These are phyloP conservation scores for Sicus ferrugineus DNA, from an alignment of 2,888 invertebrate genomes.

Conservation along the genomic window DNA sequence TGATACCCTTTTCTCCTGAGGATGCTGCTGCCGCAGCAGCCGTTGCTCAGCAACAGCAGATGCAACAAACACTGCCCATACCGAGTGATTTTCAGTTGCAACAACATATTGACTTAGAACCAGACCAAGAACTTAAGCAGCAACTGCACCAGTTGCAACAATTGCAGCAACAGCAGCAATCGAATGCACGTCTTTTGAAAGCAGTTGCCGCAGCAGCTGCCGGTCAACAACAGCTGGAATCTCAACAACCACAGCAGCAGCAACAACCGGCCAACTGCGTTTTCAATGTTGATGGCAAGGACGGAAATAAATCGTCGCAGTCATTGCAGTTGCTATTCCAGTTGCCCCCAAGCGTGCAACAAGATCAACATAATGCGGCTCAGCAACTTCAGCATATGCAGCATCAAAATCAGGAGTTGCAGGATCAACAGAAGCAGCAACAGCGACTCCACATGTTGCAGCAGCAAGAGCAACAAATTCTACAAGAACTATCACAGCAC, in stretches of 20 bases:
- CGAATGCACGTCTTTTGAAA: slow-evolving; percentile 57
- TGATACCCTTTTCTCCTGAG: slow-evolving; percentile 59
- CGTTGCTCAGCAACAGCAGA: slow-evolving; percentile 18
- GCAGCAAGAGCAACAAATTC: slow-evolving; percentile 47
- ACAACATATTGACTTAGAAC: slow-evolving; percentile 52
- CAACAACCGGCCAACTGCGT: slow-evolving; percentile 61
- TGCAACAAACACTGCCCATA: slow-evolving; percentile 53
- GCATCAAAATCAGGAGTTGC: slow-evolving; percentile 47
- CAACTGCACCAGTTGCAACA: slow-evolving; percentile 51
- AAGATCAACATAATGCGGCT: slow-evolving; percentile 47
- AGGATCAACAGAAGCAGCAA: slow-evolving; percentile 49
- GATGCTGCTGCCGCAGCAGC: slow-evolving; percentile 48
- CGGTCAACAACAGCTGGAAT: slow-evolving; percentile 48
- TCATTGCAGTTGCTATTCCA: slow-evolving; percentile 64
- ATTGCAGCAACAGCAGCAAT: slow-evolving; percentile 57
- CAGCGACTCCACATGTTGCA: slow-evolving; percentile 49
- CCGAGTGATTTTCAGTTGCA: slow-evolving; percentile 55
- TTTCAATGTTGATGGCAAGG: slow-evolving; percentile 62
- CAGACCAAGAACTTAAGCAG: slow-evolving; percentile 57
- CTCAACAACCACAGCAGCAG: slow-evolving; percentile 47
- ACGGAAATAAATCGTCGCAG: slow-evolving; percentile 57
- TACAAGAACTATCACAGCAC: slow-evolving; percentile 47
- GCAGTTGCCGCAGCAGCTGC: slow-evolving; percentile 56
- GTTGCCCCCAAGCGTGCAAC: slow-evolving; percentile 56
- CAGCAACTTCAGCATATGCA: slow-evolving; percentile 50